Conservation (phyloP, 1,140 invertebrate genomes). For the Ridgeia piscesae region DNA sequence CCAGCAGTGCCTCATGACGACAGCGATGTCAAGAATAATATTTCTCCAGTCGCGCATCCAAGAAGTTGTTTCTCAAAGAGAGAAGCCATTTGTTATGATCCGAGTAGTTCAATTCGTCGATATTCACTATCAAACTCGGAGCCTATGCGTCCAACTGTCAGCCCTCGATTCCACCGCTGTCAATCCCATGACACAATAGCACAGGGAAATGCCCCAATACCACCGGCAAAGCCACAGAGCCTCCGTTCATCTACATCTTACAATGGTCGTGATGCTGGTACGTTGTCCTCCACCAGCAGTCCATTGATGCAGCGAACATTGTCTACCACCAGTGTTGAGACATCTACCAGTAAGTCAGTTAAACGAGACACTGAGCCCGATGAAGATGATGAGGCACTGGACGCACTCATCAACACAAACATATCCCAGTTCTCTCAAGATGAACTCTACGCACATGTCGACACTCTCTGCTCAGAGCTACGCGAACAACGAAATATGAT, state of each 20-base stretch:
- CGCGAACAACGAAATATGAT: constrained; percentile 26
- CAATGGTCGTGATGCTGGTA: neutral
- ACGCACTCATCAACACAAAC: neutral
- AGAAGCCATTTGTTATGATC: neutral
- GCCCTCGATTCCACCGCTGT: neutral
- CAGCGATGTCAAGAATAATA: neutral
- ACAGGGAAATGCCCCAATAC: neutral
- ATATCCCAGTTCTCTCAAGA: neutral
- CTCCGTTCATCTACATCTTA: neutral
- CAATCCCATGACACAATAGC: neutral
- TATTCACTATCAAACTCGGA: neutral
- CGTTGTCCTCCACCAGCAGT: neutral
- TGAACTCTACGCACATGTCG: neutral
- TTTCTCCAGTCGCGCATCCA: neutral
- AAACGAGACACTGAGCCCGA: neutral
- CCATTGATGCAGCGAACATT: neutral
- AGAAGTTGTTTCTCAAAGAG: neutral
- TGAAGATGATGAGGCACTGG: constrained; percentile 6
- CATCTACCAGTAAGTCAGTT: neutral
- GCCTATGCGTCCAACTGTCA: neutral
- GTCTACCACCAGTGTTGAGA: neutral
- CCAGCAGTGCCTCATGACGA: constrained; percentile 17
- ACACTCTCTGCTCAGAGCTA: constrained; percentile 25
- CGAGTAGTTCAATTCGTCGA: neutral
- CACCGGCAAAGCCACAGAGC: neutral